Conservation (phyloP, 2,888 invertebrate species). For the Trisateles emortualis region DNA sequence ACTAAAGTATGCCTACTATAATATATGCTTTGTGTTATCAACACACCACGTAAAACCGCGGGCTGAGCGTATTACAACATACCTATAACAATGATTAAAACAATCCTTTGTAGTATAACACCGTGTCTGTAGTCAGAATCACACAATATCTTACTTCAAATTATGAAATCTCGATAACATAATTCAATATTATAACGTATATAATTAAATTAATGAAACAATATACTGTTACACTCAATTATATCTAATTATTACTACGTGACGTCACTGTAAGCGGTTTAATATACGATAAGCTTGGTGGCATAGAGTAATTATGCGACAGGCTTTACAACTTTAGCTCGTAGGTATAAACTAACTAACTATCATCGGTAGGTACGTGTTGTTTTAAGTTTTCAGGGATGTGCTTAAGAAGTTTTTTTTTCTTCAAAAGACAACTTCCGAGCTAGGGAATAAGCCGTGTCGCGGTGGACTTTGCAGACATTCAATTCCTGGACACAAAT, state of each 20-base stretch:
- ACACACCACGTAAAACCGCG: no score
- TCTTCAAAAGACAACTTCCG: no score
- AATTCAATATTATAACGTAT: slow-evolving; percentile 45
- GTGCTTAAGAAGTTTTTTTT: no score
- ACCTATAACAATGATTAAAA: not conserved
- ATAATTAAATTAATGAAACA: slow-evolving; percentile 55
- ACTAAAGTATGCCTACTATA: no score
- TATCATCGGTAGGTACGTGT: not conserved
- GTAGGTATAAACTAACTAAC: not conserved
- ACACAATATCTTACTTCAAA: not conserved
- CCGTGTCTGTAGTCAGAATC: not conserved
- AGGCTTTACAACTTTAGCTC: slow-evolving; percentile 25
- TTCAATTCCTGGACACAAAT: no score
- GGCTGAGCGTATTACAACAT: no score
- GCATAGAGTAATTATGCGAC: slow-evolving; percentile 49
- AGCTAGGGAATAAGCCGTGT: no score
- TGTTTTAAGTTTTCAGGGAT: not conserved
- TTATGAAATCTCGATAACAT: slow-evolving; percentile 26
- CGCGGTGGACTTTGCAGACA: no score
- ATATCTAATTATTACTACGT: slow-evolving; percentile 43
- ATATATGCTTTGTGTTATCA: no score
- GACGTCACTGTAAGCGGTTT: slow-evolving; percentile 42
- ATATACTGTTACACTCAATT: slow-evolving; percentile 53
- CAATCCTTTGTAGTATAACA: slow-evolving; percentile 6
- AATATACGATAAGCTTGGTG: slow-evolving; percentile 37